A percentile compares a stretch with the other conserved stretches of the same genome.
phyloP scores from a whole-genome alignment of 2,797 vertebrate species.

The Novumbra hubbsi region DNA sequence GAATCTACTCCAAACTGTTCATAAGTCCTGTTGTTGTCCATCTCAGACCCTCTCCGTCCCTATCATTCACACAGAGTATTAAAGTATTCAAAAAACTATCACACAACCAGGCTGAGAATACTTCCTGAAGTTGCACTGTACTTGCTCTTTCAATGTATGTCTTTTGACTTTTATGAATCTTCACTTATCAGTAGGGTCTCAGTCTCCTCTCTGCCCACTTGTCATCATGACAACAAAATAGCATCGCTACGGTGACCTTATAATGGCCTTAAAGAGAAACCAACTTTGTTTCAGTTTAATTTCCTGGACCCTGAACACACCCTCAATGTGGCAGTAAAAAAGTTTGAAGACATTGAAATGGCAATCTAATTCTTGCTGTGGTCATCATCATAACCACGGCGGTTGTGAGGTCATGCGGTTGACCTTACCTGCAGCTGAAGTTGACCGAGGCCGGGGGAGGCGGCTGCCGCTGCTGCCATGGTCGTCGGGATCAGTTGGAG shows the following conservation, averaged over 20 bases:
- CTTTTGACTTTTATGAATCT: conserved; percentile 41
- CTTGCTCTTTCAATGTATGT: not conserved
- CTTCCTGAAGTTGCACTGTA: not conserved
- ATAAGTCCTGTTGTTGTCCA: not conserved
- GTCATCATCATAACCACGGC: not conserved
- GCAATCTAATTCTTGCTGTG: not conserved
- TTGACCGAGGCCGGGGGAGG: conserved; percentile 89
- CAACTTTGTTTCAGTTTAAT: not conserved
- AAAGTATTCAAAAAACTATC: not conserved
- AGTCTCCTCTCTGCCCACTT: not conserved
- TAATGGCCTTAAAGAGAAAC: conserved; percentile 48
- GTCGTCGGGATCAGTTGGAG: conserved; percentile 98
- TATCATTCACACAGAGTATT: not conserved
- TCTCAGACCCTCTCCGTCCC: conserved; percentile 1
- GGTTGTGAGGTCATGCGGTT: too few species aligned
- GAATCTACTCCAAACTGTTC: conserved; percentile 7
- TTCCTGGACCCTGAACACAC: not conserved
- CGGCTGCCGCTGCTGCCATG: conserved; percentile 93
- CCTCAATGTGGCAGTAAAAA: not conserved
- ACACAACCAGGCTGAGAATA: not conserved
- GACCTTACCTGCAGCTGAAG: conserved; percentile 95
- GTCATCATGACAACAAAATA: conserved; percentile 31
- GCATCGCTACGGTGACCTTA: conserved; percentile 47
- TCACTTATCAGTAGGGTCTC: conserved; percentile 35
- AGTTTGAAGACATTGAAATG: not conserved